Percentiles rank a stretch among this genome's conserved stretches.
These are phyloP conservation scores for Chaetoderma sp. DNA, from an alignment of 2,888 invertebrate genomes.

Conservation along the genomic window DNA sequence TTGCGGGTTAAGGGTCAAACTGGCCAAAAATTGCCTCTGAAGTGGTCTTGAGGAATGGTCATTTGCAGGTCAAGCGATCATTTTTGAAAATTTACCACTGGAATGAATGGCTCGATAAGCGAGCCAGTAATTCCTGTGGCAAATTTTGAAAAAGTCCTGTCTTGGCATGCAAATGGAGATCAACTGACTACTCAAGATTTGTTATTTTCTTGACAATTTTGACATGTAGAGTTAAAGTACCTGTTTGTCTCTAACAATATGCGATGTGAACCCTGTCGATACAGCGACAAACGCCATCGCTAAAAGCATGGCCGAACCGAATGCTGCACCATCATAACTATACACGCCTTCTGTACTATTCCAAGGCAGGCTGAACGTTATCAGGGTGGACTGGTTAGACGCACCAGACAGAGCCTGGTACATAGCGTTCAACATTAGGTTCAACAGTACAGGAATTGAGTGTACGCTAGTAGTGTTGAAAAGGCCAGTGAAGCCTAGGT, in stretches of 20 bases:
- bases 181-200: too few relatives aligned
- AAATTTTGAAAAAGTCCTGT: too few relatives aligned
- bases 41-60: too few relatives aligned
- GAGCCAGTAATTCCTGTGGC: too few relatives aligned
- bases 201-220: not conserved
- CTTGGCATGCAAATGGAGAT: too few relatives aligned
- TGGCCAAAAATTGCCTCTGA: too few relatives aligned
- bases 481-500: conserved; percentile 39
- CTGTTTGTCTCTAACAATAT: conserved; percentile 87
- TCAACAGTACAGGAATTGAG: conserved; percentile 77
- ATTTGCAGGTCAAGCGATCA: too few relatives aligned
- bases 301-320: conserved; percentile 81
- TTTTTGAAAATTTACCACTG: too few relatives aligned
- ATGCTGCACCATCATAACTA: conserved; percentile 78
- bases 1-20: too few relatives aligned
- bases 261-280: conserved; percentile 82
- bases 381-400: conserved; percentile 6
- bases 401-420: conserved; percentile 19
- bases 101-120: too few relatives aligned
- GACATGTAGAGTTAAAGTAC: conserved; percentile 70
- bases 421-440: conserved; percentile 48
- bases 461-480: conserved; percentile 84
- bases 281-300: conserved; percentile 85
- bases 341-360: conserved; percentile 21
- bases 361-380: conserved; percentile 46